A percentile compares a stretch with the other conserved stretches of the same genome.
Evolutionary conservation across 2,113 vertebrate species (phyloP).

Genomic region (Phylloscopus trochilus): DNA sequence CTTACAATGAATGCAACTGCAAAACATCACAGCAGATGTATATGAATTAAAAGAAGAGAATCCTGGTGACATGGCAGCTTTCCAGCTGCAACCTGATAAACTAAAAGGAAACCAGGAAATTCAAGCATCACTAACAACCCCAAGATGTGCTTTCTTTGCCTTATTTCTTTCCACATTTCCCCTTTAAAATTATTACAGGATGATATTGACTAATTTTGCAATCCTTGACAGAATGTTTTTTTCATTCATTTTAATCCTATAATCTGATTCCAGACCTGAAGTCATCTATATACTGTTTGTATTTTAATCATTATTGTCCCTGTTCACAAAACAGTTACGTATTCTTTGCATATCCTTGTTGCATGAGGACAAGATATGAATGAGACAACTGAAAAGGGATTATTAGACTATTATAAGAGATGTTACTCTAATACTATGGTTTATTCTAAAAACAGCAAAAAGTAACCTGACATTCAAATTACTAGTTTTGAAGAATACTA

Average conservation of each 20-base stretch:
- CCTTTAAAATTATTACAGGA: slow-evolving; percentile 60
- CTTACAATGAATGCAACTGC: not conserved
- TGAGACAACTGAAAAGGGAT: slow-evolving; percentile 34
- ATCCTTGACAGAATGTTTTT: slow-evolving; percentile 49
- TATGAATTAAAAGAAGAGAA: not conserved
- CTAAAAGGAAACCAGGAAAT: not conserved
- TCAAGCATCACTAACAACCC: not conserved
- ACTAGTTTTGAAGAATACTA: not conserved
- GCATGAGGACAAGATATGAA: slow-evolving; percentile 48
- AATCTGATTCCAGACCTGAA: slow-evolving; percentile 74
- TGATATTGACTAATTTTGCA: slow-evolving; percentile 66
- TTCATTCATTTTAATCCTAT: slow-evolving; percentile 76
- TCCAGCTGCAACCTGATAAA: not conserved
- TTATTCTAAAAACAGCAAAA: not conserved
- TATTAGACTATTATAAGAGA: not conserved
- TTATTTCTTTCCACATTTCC: slow-evolving; percentile 25
- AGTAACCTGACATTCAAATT: not conserved
- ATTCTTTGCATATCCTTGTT: slow-evolving; percentile 41
- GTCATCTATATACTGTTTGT: slow-evolving; percentile 66
- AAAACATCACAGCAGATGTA: not conserved
- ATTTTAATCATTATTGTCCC: slow-evolving; percentile 72
- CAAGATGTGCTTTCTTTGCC: not conserved
- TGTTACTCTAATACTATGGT: not conserved
- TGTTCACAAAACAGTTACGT: slow-evolving; percentile 39
- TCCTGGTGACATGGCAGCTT: not conserved